These are phyloP conservation scores for Cyrtorhinus lividipennis DNA, from an alignment of 1,140 invertebrate genomes.

Conservation along the genomic window DNA sequence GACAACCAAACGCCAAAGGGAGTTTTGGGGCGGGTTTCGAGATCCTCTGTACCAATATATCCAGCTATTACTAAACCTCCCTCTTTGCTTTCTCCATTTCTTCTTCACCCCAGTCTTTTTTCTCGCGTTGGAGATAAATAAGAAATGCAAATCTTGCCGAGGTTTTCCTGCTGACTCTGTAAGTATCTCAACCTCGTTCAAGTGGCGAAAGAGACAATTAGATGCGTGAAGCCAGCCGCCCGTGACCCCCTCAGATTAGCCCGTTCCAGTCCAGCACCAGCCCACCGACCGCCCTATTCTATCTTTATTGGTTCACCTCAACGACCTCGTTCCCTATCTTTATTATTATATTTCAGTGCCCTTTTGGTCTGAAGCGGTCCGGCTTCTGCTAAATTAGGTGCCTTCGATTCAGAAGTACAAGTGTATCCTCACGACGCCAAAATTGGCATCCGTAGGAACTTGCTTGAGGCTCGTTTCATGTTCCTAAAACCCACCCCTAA, in stretches of 20 bases:
- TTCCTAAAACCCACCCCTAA: too few species aligned
- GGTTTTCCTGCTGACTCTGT: neutral
- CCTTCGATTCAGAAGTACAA: too few species aligned
- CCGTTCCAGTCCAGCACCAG: neutral
- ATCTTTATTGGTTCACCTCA: neutral
- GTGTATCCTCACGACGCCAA: too few species aligned
- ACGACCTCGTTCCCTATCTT: neutral
- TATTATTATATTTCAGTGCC: neutral
- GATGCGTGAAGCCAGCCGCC: neutral
- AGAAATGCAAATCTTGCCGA: neutral
- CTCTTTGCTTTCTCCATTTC: too few species aligned
- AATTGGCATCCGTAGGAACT: too few species aligned
- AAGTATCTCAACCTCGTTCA: neutral
- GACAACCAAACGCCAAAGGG: too few species aligned
- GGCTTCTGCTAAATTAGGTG: too few species aligned
- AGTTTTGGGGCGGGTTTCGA: too few species aligned
- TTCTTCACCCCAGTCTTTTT: neutral
- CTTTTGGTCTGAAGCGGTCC: neutral
- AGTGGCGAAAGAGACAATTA: neutral
- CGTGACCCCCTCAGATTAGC: neutral
- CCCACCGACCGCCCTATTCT: neutral
- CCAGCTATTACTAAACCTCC: neutral
- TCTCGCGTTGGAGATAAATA: neutral
- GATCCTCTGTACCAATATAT: too few species aligned
- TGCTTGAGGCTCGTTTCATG: too few species aligned